These are phyloP conservation scores for Drosophila kambysellisi DNA, from an alignment of 2,888 invertebrate genomes.

Conservation along the genomic window DNA sequence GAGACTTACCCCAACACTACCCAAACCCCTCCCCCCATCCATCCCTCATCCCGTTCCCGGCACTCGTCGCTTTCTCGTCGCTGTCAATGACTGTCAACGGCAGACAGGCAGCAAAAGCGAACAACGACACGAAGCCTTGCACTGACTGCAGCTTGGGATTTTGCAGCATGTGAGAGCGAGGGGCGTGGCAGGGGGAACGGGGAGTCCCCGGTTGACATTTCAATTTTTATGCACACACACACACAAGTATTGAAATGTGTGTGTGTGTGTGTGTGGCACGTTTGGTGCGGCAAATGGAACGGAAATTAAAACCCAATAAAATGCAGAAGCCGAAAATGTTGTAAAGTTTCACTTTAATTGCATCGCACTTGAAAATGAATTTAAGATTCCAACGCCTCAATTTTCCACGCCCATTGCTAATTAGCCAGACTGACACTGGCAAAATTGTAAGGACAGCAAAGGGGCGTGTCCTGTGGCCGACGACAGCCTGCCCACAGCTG, in stretches of 20 bases:
- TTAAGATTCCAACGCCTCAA: constrained; percentile 24
- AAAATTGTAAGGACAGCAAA: constrained; percentile 60
- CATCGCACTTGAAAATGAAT: constrained; percentile 46
- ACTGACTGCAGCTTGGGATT: constrained; percentile 35
- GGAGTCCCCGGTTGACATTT: constrained; percentile 53
- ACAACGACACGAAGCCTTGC: constrained; percentile 49
- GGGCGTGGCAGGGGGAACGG: not conserved
- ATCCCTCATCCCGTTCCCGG: not conserved
- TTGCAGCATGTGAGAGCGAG: not conserved
- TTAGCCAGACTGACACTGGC: constrained; percentile 39
- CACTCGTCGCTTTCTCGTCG: constrained; percentile 18
- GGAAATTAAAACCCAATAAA: constrained; percentile 77
- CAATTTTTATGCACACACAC: constrained; percentile 58
- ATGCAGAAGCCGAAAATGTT: constrained; percentile 21
- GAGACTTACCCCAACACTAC: constrained; percentile 6
- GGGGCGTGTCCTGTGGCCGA: constrained; percentile 44
- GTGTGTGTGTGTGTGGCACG: constrained; percentile 31
- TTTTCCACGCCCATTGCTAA: constrained; percentile 43
- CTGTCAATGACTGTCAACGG: constrained; percentile 77
- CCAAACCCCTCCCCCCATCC: not conserved
- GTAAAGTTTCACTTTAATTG: constrained; percentile 43
- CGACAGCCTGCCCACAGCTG: not conserved
- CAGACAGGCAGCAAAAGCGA: constrained; percentile 69
- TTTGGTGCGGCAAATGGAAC: constrained; percentile 46
- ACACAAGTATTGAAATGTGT: constrained; percentile 37